Evolutionary conservation across 2,113 vertebrate genomes (phyloP).

Genomic region (Chelonoidis abingdonii): DNA sequence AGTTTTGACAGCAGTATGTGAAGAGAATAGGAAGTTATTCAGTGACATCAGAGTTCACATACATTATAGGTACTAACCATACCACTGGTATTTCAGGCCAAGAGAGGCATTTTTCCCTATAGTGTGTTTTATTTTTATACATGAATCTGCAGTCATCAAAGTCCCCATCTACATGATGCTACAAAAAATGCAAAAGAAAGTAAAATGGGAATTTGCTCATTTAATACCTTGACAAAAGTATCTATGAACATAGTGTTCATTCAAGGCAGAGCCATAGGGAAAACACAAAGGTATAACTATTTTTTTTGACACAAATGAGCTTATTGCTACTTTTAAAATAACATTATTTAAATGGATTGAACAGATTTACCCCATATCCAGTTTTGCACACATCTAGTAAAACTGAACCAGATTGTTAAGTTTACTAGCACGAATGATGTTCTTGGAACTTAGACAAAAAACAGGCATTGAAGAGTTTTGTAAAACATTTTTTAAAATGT

Average conservation of each 20-base stretch:
- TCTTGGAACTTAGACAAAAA: background rate
- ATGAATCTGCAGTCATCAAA: background rate
- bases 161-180: background rate
- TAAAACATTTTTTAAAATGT: background rate
- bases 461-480: background rate
- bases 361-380: background rate
- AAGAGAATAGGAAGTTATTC: background rate
- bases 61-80: background rate
- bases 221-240: background rate
- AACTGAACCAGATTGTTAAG: background rate
- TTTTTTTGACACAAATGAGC: background rate
- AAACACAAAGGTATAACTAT: background rate
- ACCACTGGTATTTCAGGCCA: background rate
- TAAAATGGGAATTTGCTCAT: background rate
- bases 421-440: background rate
- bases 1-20: background rate
- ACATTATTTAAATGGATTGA: background rate
- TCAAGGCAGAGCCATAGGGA: background rate
- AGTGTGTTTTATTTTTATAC: background rate
- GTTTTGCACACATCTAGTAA: background rate
- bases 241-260: conserved; percentile 18
- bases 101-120: background rate
- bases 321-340: background rate
- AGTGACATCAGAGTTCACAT: background rate
- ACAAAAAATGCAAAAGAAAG: background rate